Evolutionary conservation across 1,140 invertebrate genomes (phyloP), one percentile per base, ranked within the genome.

Genomic region (Gryon sp.): DNA sequence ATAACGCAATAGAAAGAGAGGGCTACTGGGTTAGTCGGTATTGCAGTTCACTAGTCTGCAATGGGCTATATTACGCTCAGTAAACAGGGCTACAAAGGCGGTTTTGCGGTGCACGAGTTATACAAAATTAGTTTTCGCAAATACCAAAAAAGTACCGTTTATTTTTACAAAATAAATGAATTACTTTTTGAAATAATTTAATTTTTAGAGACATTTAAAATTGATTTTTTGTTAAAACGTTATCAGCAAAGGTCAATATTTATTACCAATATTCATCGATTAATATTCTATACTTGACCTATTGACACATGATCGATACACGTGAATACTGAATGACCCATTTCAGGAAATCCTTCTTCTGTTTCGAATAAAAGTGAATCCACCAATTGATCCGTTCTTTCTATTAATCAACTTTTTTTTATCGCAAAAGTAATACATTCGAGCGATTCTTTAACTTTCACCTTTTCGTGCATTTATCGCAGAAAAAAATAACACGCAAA

Each of bases 281-380:
- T 65, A 53, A 57, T 65, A 48, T 45, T 11, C 15, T 20, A 73
- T 30, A 73, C 59, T 73, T 73, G 69, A 73, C 69, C 68, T 26
- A 73, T 63, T 73, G 69, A 73, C 68, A 55, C 40, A 45, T 62
- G 68, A 72, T 72, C 68, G 68, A 62, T 60, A 72, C 68, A 62
- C 22, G 30, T 28, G 48, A 69, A 50, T 43, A 50, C 48, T 26
- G 68, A 55, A 63, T 55, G 68, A 62, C 57, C 68, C 55, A 72
- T 55, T 62, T 72, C 68, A 43, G 22, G 34, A 30, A 62, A 62
- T 53, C 46, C 66, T 70, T 34, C 48, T 62, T 55, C 36, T 22
- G 48, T 12, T 11, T 38, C 68, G 12, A 62, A 53, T 50, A 72
- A 72, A 62, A 62, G 40, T 22, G 40, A 55, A 72, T 22, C 30